Conservation (phyloP, 2,113 vertebrate species). For the Hucho hucho region DNA sequence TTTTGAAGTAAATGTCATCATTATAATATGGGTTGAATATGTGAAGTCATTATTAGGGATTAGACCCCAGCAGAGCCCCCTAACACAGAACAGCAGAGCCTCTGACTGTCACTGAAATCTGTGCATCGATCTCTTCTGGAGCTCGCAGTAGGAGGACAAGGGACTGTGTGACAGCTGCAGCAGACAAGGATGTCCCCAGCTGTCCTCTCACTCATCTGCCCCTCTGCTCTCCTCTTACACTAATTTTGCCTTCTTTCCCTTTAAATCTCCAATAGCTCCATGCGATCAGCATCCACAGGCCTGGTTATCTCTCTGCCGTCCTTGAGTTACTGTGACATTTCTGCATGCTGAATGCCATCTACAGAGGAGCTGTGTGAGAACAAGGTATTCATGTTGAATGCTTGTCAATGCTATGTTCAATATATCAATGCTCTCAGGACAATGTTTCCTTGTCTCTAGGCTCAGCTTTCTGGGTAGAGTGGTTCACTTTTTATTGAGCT, state of each 20-base stretch:
- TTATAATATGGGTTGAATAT: constrained; percentile 34
- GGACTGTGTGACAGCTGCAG: constrained; percentile 3
- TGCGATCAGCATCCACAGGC: constrained; percentile 56
- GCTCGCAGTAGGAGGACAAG: background rate
- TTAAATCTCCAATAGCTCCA: constrained; percentile 56
- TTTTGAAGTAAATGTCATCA: background rate
- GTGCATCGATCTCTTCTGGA: background rate
- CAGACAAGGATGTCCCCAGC: constrained; percentile 5
- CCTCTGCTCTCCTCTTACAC: constrained; percentile 51
- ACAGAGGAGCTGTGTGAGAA: constrained; percentile 38
- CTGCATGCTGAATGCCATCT: constrained; percentile 44
- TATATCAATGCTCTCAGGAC: background rate
- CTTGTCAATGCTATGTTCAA: constrained; percentile 15
- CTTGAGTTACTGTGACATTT: constrained; percentile 51
- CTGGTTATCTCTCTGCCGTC: constrained; percentile 28
- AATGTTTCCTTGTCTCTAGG: constrained; percentile 1
- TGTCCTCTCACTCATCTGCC: constrained; percentile 52
- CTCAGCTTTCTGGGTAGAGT: background rate
- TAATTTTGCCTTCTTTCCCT: constrained; percentile 53
- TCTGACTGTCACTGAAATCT: constrained; percentile 7
- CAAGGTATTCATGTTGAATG: constrained; percentile 19
- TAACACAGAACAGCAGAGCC: no score
- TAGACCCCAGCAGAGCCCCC: constrained; percentile 34
- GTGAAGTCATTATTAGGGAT: constrained; percentile 62
- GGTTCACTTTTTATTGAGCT: background rate